Evolutionary conservation across 2,888 invertebrate genomes (phyloP).

Genomic region (Apamea epomidion): DNA sequence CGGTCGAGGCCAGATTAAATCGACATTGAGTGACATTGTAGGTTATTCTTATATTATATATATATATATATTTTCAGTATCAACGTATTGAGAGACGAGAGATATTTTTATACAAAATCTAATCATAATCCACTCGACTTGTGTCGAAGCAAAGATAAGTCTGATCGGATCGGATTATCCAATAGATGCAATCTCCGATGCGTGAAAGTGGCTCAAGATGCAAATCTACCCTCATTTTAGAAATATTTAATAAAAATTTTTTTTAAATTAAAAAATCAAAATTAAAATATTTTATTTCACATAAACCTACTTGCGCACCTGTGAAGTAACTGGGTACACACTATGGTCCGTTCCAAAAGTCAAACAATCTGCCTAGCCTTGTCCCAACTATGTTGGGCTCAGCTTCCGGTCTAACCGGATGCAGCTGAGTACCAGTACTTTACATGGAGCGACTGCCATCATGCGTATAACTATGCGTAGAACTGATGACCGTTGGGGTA

Average conservation of each 20-base stretch:
- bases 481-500: no score
- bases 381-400: no score
- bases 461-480: no score
- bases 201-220: slow-evolving; percentile 23
- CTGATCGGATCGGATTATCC: slow-evolving; percentile 36
- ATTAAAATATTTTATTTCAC: no score
- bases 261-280: not conserved
- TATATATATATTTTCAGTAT: not conserved
- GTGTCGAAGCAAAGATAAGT: slow-evolving; percentile 32
- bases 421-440: no score
- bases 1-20: not conserved
- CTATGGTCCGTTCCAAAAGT: no score
- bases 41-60: slow-evolving; percentile 7
- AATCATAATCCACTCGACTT: slow-evolving; percentile 32
- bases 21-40: slow-evolving; percentile 10
- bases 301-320: no score
- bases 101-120: slow-evolving; percentile 48
- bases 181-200: slow-evolving; percentile 46
- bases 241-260: slow-evolving; percentile 7
- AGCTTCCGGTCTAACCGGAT: no score
- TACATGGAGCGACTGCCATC: no score
- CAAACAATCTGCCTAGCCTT: no score
- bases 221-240: not conserved
- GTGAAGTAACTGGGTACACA: no score
- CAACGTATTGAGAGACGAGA: slow-evolving; percentile 3